These are phyloP conservation scores for Polyommatus icarus DNA, from an alignment of 2,888 invertebrate genomes.

Conservation along the genomic window DNA sequence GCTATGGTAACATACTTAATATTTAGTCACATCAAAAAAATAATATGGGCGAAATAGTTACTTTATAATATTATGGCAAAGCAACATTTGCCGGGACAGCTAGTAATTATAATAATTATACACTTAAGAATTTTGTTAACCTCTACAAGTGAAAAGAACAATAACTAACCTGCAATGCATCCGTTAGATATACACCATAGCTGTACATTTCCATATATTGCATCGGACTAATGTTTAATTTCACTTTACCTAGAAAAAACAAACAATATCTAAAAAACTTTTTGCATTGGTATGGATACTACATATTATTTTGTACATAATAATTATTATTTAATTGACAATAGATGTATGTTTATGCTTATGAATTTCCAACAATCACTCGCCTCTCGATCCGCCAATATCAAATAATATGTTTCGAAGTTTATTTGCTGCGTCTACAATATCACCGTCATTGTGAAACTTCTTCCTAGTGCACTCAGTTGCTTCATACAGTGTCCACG, in stretches of 20 bases:
- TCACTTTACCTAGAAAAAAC: conserved; percentile 70
- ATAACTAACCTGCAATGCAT: conserved; percentile 62
- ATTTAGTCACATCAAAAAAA: no score
- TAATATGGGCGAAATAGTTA: no score
- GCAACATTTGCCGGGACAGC: no score
- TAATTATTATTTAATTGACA: no score
- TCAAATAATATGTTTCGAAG: conserved; percentile 51
- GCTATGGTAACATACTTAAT: no score
- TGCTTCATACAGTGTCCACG: conserved; percentile 65
- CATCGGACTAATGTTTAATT: conserved; percentile 65
- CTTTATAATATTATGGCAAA: no score
- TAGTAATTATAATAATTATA: no score
- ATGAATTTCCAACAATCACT: conserved; percentile 32
- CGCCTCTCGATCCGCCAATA: conserved; percentile 57
- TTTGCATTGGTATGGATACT: neutral
- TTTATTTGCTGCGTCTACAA: conserved; percentile 54
- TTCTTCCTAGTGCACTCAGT: conserved; percentile 57
- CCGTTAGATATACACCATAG: conserved; percentile 72
- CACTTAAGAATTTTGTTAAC: no score
- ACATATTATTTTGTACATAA: neutral
- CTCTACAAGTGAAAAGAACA: neutral
- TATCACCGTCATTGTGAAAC: conserved; percentile 46
- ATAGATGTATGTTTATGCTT: neutral
- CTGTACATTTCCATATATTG: conserved; percentile 78
- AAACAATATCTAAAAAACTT: conserved; percentile 41